Base-by-base conservation (phyloP, 2,888 invertebrate genomes). In the Dynastes hyllus region DNA sequence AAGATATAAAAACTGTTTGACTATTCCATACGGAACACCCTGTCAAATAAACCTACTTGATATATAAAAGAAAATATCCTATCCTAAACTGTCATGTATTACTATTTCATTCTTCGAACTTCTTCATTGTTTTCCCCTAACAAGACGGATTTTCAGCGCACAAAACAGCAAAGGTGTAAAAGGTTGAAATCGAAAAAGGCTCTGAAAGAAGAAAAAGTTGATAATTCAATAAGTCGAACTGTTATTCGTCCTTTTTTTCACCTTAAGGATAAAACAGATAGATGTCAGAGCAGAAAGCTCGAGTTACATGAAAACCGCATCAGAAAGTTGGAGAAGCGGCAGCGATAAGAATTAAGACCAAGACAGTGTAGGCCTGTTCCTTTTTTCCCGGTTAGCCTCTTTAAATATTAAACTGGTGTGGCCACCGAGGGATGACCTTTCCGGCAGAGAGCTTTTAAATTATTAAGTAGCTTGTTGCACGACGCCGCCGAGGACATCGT, bases 401-500 rank as follows among this genome's bases (percentile, higher is more conserved):
- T 63, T 63, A 63, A 61, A 63, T 63, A 63, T 63, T 63, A 63
- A 63, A 63, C 32, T 6, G 29, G 29, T 63, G 29, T 63, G 55
- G 32, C 29, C 2, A 63, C 27, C 63, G 29, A 63, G 32, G 29
- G 27, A 63, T 63, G 63, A 63, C 55, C 55, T 55, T 55, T 55
- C 8, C 55, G n/a, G 11, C 45, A 45, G 8, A 11, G 11, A 8
- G 9, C 22, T 3, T 8, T n/a, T 73, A 53, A 73, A 73, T 73
- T 53, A 73, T 73, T 55, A 29, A 73, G 55, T 29, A 73, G 61
- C 73, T 73, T 73, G 73, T 73, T 73, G 73, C 73, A 4, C 55
- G 73, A 73, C 32, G 73, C 22, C 53, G 58, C 50, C 45, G 45
- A 45, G 45, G 11, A 45, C 45, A 45, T 45, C 45, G 45, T 11